Conservation (phyloP, 2,888 invertebrate genomes). For the Cryptocephalus primarius region DNA sequence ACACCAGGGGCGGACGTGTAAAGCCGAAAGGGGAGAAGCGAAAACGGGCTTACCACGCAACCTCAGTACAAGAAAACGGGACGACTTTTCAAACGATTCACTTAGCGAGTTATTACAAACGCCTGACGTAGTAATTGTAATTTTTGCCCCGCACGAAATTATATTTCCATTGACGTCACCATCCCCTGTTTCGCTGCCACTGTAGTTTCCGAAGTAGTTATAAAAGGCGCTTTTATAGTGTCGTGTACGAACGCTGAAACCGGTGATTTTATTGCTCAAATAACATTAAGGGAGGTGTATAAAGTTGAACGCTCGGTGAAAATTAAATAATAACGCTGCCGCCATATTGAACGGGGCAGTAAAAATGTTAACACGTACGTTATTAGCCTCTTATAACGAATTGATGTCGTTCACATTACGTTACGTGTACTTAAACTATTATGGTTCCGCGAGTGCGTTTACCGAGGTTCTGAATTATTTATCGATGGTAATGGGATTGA, state of each 20-base stretch:
- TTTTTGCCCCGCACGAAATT: too few relatives aligned
- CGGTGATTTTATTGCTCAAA: slow-evolving; percentile 9
- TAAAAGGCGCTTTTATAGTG: slow-evolving; percentile 5
- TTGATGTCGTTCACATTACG: slow-evolving; percentile 2
- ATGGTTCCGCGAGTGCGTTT: too few relatives aligned
- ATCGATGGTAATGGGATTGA: too few relatives aligned
- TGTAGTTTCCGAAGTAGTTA: slow-evolving; percentile 10
- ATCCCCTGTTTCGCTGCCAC: neutral
- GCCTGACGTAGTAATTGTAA: too few relatives aligned
- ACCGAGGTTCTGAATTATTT: too few relatives aligned
- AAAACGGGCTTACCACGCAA: too few relatives aligned
- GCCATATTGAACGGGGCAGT: slow-evolving; percentile 2
- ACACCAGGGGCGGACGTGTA: too few relatives aligned
- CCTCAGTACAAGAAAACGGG: too few relatives aligned
- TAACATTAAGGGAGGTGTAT: slow-evolving; percentile 4
- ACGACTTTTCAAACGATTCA: too few relatives aligned
- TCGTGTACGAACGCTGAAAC: slow-evolving; percentile 7
- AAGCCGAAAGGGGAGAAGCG: too few relatives aligned
- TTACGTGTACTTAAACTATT: neutral
- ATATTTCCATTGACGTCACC: too few relatives aligned
- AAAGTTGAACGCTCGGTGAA: slow-evolving; percentile 12
- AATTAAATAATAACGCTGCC: slow-evolving; percentile 9
- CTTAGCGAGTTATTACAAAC: too few relatives aligned
- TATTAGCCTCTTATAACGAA: slow-evolving; percentile 3
- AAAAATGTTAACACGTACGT: slow-evolving; percentile 5